Conservation (phyloP, 2,113 vertebrate species). For the Plectropomus leopardus region DNA sequence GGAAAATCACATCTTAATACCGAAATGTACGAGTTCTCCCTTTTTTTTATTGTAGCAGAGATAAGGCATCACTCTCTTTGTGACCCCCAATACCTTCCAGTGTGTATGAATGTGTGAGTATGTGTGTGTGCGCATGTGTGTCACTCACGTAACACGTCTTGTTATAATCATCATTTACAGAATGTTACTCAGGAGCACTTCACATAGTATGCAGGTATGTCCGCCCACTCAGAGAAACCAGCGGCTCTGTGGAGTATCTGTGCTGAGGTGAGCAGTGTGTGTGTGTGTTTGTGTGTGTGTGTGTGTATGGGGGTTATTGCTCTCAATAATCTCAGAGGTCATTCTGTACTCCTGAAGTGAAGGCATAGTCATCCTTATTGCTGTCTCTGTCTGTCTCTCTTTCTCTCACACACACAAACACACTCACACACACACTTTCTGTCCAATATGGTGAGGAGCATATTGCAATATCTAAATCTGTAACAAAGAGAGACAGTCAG, state of each 20-base stretch:
- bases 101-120: constrained; percentile 27
- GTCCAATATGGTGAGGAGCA: constrained; percentile 58
- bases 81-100: constrained; percentile 40
- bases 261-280: constrained; percentile 27
- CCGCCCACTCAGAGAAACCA: constrained; percentile 53
- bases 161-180: constrained; percentile 48
- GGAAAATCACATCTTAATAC: constrained; percentile 50
- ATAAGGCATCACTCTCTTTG: constrained; percentile 73
- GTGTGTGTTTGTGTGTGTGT: constrained; percentile 34
- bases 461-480: constrained; percentile 59
- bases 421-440: constrained; percentile 43
- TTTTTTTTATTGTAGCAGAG: constrained; percentile 52
- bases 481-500: constrained; percentile 60
- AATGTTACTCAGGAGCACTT: constrained; percentile 62
- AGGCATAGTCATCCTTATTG: constrained; percentile 76
- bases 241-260: constrained; percentile 32
- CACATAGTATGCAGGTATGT: constrained; percentile 54
- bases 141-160: constrained; percentile 29
- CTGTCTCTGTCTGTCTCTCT: constrained; percentile 56
- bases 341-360: constrained; percentile 73
- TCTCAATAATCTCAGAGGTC: constrained; percentile 77
- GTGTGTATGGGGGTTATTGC: constrained; percentile 73
- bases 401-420: constrained; percentile 4
- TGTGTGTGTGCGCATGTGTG: constrained; percentile 45
- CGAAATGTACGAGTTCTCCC: constrained; percentile 44